Conservation (phyloP, 2,797 vertebrate genomes). For the Tokudaia tokunoshimensis region DNA sequence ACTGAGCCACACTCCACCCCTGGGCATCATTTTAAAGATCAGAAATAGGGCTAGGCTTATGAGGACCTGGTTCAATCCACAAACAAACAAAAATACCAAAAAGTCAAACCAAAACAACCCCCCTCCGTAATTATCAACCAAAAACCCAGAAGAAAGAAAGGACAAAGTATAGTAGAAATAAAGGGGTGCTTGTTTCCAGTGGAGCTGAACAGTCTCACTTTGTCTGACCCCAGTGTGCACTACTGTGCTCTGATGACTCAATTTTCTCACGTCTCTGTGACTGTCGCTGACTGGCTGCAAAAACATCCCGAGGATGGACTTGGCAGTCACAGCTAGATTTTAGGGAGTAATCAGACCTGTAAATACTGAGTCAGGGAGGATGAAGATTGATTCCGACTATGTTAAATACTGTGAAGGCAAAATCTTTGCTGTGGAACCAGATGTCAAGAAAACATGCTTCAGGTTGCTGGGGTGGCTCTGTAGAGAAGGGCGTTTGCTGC, state of each 20-base stretch:
- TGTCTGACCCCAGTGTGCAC: neutral
- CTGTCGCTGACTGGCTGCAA: neutral
- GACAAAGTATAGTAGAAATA: neutral
- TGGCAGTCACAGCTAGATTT: neutral
- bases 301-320: neutral
- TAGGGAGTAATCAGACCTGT: neutral
- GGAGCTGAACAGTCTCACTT: neutral
- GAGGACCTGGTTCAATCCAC: neutral
- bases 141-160: neutral
- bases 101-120: neutral
- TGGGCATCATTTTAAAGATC: neutral
- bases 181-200: neutral
- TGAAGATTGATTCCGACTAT: neutral
- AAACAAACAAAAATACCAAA: neutral
- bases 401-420: slow-evolving; percentile 7
- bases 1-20: neutral
- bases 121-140: neutral
- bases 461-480: neutral
- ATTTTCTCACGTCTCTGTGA: neutral
- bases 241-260: neutral
- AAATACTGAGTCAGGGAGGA: neutral
- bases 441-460: slow-evolving; percentile 22
- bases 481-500: neutral
- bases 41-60: too few relatives aligned
- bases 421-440: neutral